Conservation (phyloP, 92 coral and sea anemone genomes). For the Parazoanthus atlanticus region DNA sequence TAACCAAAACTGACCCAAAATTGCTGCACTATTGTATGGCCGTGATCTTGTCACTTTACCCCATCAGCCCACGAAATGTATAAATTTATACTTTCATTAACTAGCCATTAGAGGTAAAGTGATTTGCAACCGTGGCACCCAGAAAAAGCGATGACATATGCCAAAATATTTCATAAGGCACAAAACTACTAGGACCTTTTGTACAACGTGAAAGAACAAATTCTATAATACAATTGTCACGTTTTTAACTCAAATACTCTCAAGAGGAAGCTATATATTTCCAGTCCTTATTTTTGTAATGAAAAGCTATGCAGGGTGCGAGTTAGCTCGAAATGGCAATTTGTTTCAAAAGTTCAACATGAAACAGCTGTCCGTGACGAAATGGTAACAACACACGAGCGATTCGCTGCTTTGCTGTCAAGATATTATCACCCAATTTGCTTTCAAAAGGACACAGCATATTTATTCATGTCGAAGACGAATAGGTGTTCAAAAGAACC, state of each 20-base stretch:
- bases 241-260: slow-evolving; percentile 5
- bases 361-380: slow-evolving; percentile 80
- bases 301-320: slow-evolving; percentile 52
- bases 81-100: slow-evolving; percentile 49
- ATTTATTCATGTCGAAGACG: slow-evolving; percentile 79
- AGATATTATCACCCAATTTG: slow-evolving; percentile 90
- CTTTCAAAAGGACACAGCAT: slow-evolving; percentile 85
- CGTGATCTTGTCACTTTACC: slow-evolving; percentile 1
- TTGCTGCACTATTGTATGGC: slow-evolving; percentile 24
- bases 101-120: slow-evolving; percentile 47
- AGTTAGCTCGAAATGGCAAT: slow-evolving; percentile 23
- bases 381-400: slow-evolving; percentile 76
- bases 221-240: not conserved
- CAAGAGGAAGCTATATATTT: slow-evolving; percentile 51
- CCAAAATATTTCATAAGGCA: slow-evolving; percentile 25
- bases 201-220: not conserved
- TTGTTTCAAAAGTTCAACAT: slow-evolving; percentile 59
- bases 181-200: not conserved
- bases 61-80: slow-evolving; percentile 35
- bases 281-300: slow-evolving; percentile 38
- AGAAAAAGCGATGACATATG: slow-evolving; percentile 48
- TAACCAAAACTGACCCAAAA: slow-evolving; percentile 11
- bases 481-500: slow-evolving; percentile 40
- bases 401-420: slow-evolving; percentile 64
- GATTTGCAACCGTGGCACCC: slow-evolving; percentile 30